Evolutionary conservation across 2,797 vertebrate genomes (phyloP).

Genomic region (Meda fulgida): DNA sequence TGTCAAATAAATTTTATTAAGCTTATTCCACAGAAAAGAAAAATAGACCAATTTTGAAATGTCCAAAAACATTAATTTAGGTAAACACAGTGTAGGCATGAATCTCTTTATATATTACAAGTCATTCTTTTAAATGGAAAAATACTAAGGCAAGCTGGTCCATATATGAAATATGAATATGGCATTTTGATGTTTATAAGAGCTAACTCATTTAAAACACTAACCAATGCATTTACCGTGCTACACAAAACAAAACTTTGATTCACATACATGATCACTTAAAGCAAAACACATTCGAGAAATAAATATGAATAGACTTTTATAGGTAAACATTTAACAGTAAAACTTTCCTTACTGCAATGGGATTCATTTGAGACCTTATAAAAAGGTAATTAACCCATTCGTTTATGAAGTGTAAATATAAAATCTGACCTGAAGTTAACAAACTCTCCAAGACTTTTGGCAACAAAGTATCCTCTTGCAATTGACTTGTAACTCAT

Average conservation of each 20-base stretch:
- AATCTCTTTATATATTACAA: constrained; percentile 25
- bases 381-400: not conserved
- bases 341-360: not conserved
- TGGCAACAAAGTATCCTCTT: constrained; percentile 5
- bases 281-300: not conserved
- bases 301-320: constrained; percentile 10
- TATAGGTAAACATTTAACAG: constrained; percentile 27
- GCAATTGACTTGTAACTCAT: not conserved
- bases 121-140: not conserved
- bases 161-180: constrained; percentile 11
- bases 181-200: not conserved
- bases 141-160: not conserved
- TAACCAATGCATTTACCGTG: constrained; percentile 11
- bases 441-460: not conserved
- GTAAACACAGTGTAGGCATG: not conserved
- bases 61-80: constrained; percentile 11
- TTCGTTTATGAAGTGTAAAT: constrained; percentile 13
- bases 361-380: constrained; percentile 1
- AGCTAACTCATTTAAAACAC: not conserved
- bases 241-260: not conserved
- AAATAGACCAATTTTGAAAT: constrained; percentile 16
- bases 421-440: constrained; percentile 6
- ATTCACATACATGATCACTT: not conserved
- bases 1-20: constrained; percentile 21
- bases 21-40: not conserved